Conservation (phyloP, 2,888 invertebrate genomes). For the Mythimna impura region DNA sequence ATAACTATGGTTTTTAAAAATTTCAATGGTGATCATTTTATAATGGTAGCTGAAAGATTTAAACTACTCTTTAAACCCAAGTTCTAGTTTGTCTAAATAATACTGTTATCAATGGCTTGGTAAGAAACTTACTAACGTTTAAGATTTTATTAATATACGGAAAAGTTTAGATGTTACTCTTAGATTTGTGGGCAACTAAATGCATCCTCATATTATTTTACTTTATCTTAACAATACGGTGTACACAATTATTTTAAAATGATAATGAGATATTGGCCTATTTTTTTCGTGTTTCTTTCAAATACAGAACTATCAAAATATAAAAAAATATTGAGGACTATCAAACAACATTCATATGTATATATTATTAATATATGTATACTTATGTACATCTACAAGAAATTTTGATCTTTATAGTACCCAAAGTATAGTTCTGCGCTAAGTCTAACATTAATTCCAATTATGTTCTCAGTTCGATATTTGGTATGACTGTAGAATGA, state of each 20-base stretch:
- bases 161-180: constrained; percentile 76
- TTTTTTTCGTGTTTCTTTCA: constrained; percentile 84
- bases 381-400: constrained; percentile 89
- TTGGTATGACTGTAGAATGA: constrained; percentile 78
- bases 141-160: constrained; percentile 79
- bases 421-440: constrained; percentile 89
- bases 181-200: constrained; percentile 86
- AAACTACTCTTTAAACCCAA: constrained; percentile 85
- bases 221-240: constrained; percentile 84
- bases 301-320: constrained; percentile 91
- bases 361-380: constrained; percentile 87
- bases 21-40: constrained; percentile 79
- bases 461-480: constrained; percentile 84
- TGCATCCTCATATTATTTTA: constrained; percentile 84
- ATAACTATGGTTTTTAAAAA: constrained; percentile 80
- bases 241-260: constrained; percentile 85
- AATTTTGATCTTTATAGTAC: constrained; percentile 85
- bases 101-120: constrained; percentile 91
- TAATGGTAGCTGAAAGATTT: constrained; percentile 85
- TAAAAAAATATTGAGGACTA: constrained; percentile 91
- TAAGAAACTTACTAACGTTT: constrained; percentile 85
- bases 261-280: constrained; percentile 90
- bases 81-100: constrained; percentile 89
- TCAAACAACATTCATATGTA: constrained; percentile 90
- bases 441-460: constrained; percentile 84